phyloP scores from a whole-genome alignment of 2,113 vertebrate species.

The Rhynchomys soricoides region DNA sequence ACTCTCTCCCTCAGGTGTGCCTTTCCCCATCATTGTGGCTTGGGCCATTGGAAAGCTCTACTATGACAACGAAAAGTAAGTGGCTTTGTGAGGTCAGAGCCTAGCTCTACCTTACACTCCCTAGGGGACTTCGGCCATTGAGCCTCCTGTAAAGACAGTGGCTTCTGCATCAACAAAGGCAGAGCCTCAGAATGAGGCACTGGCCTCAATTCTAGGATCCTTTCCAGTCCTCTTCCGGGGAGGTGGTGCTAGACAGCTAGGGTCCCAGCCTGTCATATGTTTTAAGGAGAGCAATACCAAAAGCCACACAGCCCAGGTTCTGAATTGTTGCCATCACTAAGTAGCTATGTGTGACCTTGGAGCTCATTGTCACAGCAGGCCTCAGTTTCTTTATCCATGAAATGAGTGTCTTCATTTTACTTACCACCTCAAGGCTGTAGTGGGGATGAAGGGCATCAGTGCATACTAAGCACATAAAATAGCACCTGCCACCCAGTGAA shows the following conservation, averaged over 20 bases:
- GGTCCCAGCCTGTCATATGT: not conserved
- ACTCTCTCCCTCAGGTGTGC: slow-evolving; percentile 88
- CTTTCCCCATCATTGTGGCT: slow-evolving; percentile 94
- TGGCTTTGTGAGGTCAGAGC: not conserved
- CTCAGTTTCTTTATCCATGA: slow-evolving; percentile 44
- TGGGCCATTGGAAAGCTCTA: slow-evolving; percentile 96
- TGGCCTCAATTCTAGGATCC: not conserved
- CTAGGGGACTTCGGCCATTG: not conserved
- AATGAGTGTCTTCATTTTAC: not conserved
- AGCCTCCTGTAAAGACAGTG: not conserved
- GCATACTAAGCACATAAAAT: not conserved
- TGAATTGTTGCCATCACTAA: not conserved
- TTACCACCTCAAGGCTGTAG: not conserved
- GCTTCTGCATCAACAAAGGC: not conserved
- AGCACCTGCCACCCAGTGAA: not conserved
- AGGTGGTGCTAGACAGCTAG: not conserved
- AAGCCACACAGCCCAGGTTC: not conserved
- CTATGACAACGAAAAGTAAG: slow-evolving; percentile 98
- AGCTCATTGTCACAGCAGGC: not conserved
- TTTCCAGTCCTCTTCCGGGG: not conserved
- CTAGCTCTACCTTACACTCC: not conserved
- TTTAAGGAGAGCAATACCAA: not conserved
- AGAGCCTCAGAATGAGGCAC: not conserved
- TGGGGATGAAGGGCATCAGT: not conserved
- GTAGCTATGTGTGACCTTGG: not conserved